These are phyloP conservation scores for Horisme vitalbata DNA, from an alignment of 2,888 invertebrate genomes.

Conservation along the genomic window DNA sequence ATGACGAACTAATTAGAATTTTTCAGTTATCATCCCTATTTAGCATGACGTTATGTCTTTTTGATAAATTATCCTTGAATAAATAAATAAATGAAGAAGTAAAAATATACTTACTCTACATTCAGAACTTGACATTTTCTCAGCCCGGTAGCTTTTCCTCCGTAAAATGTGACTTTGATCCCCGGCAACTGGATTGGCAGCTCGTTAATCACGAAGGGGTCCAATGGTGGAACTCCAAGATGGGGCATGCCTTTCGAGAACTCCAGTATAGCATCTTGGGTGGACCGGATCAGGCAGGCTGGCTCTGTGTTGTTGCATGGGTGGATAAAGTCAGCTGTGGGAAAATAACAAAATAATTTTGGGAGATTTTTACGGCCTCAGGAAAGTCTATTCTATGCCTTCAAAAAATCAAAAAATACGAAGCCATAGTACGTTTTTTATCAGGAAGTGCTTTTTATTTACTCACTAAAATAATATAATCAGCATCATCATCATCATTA, in stretches of 20 bases:
- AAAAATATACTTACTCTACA: slow-evolving; percentile 66
- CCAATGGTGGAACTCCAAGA: slow-evolving; percentile 67
- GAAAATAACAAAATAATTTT: not conserved
- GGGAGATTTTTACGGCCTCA: no score
- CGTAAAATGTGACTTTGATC: slow-evolving; percentile 72
- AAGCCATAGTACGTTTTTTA: no score
- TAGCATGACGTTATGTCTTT: no score
- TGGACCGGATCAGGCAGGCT: slow-evolving; percentile 66
- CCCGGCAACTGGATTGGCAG: slow-evolving; percentile 74
- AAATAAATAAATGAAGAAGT: slow-evolving; percentile 4
- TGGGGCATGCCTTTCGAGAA: slow-evolving; percentile 69
- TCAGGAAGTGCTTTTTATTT: no score
- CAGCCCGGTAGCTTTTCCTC: slow-evolving; percentile 70
- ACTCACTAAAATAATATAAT: no score
- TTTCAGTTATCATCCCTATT: no score
- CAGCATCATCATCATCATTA: no score
- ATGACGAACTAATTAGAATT: no score
- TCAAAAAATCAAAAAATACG: no score
- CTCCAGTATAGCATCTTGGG: slow-evolving; percentile 69
- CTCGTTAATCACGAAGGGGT: slow-evolving; percentile 71
- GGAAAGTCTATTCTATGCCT: no score
- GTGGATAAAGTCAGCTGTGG: slow-evolving; percentile 70
- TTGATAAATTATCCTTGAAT: no score
- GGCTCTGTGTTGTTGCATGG: slow-evolving; percentile 73
- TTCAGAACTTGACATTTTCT: slow-evolving; percentile 71